phyloP scores from a whole-genome alignment of 2,797 vertebrate genomes.

The Enteromius unitaeniatus region DNA sequence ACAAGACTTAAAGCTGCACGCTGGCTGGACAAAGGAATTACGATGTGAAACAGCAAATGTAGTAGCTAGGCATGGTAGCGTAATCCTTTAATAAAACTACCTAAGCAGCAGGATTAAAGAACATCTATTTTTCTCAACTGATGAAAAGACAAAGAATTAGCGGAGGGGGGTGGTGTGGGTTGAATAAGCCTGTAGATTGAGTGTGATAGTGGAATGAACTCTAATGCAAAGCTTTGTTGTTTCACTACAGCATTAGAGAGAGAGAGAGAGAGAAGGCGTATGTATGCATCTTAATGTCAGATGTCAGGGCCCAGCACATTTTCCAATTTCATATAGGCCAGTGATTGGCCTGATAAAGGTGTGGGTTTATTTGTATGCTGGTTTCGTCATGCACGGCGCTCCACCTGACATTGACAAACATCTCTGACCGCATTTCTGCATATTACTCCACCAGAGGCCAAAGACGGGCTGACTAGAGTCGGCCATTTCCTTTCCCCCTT shows the following conservation, averaged over 20 bases:
- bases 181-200: slow-evolving; percentile 24
- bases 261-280: slow-evolving; percentile 56
- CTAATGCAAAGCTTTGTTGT: slow-evolving; percentile 69
- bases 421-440: slow-evolving; percentile 74
- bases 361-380: slow-evolving; percentile 76
- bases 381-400: slow-evolving; percentile 64
- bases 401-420: slow-evolving; percentile 80
- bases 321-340: slow-evolving; percentile 68
- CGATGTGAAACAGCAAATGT: slow-evolving; percentile 48
- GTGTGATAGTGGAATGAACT: slow-evolving; percentile 67
- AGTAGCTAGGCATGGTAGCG: slow-evolving; percentile 62
- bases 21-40: slow-evolving; percentile 58
- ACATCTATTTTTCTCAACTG: slow-evolving; percentile 76
- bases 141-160: slow-evolving; percentile 73
- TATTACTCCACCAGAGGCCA: slow-evolving; percentile 64
- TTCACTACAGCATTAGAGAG: slow-evolving; percentile 62
- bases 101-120: slow-evolving; percentile 72
- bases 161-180: slow-evolving; percentile 56
- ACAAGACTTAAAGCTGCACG: slow-evolving; percentile 29
- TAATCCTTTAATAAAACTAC: slow-evolving; percentile 74
- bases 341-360: slow-evolving; percentile 71
- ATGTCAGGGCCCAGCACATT: slow-evolving; percentile 69
- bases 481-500: slow-evolving; percentile 54
- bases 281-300: slow-evolving; percentile 70
- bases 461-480: slow-evolving; percentile 39